Percentiles rank a stretch among this genome's conserved stretches.
These are phyloP conservation scores for Drosophila ochracea DNA, from an alignment of 2,888 invertebrate genomes.

Conservation along the genomic window DNA sequence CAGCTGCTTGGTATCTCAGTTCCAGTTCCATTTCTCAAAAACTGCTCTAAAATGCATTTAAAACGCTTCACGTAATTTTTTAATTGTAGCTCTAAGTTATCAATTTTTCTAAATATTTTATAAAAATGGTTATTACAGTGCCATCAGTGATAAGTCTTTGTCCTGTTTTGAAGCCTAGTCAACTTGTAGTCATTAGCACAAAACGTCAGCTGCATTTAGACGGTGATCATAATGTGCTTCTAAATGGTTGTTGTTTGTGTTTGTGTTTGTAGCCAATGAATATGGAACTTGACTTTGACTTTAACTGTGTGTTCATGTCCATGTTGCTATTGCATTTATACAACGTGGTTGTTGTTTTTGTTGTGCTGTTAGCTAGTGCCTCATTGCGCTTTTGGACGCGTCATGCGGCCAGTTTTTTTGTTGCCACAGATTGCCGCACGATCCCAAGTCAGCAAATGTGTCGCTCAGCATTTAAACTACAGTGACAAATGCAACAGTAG, in stretches of 20 bases:
- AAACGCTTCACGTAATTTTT: constrained; percentile 42
- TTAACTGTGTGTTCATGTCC: constrained; percentile 67
- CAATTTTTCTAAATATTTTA: constrained; percentile 59
- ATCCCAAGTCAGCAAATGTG: constrained; percentile 76
- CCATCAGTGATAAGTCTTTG: constrained; percentile 31
- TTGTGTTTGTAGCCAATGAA: constrained; percentile 75
- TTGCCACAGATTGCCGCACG: constrained; percentile 83
- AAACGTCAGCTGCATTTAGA: constrained; percentile 44
- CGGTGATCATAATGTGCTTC: constrained; percentile 36
- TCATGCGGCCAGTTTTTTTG: constrained; percentile 72
- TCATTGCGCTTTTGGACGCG: constrained; percentile 77
- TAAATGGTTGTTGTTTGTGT: constrained; percentile 38
- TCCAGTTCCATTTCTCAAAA: not conserved
- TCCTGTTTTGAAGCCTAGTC: constrained; percentile 52
- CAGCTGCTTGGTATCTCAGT: constrained; percentile 19
- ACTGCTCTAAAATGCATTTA: constrained; percentile 57
- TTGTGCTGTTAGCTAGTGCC: constrained; percentile 56
- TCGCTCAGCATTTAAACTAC: constrained; percentile 77
- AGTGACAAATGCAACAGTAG: constrained; percentile 55
- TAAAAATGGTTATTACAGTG: constrained; percentile 49
- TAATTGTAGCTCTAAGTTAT: constrained; percentile 54
- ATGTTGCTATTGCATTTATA: constrained; percentile 41
- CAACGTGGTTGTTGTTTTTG: constrained; percentile 24
- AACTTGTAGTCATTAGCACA: constrained; percentile 67
- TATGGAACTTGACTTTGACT: constrained; percentile 84